Conservation (phyloP, 2,113 vertebrate species). For the Channa argus region DNA sequence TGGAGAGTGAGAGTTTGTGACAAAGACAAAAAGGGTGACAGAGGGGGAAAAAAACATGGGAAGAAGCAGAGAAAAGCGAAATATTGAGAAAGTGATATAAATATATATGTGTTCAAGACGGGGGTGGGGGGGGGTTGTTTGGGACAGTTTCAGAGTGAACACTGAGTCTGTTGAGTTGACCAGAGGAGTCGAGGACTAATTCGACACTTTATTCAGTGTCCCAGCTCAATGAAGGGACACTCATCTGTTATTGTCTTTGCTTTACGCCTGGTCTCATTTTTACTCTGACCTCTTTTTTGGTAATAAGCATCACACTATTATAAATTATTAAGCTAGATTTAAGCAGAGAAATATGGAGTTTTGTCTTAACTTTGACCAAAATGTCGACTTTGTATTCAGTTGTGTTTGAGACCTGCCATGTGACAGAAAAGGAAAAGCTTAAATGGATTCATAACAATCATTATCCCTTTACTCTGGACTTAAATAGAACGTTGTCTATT, state of each 20-base stretch:
- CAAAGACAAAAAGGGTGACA: slow-evolving; percentile 46
- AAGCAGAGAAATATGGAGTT: neutral
- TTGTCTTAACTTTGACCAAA: neutral
- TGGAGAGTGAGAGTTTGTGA: slow-evolving; percentile 42
- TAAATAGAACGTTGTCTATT: neutral
- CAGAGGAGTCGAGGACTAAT: neutral
- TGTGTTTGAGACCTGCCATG: too few relatives aligned
- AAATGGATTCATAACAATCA: neutral
- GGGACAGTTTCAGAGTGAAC: neutral
- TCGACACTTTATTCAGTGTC: neutral
- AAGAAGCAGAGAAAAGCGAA: slow-evolving; percentile 17
- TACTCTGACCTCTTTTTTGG: neutral
- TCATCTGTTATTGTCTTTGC: neutral
- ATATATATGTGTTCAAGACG: neutral
- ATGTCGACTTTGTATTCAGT: neutral
- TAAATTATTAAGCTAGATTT: neutral
- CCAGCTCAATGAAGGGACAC: neutral
- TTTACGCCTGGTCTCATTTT: neutral
- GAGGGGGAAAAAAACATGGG: slow-evolving; percentile 12
- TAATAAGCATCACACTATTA: neutral
- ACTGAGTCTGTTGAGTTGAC: slow-evolving; percentile 10
- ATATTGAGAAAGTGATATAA: slow-evolving; percentile 1
- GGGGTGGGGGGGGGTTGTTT: neutral
- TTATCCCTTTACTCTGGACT: neutral
- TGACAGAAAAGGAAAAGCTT: too few relatives aligned